These are phyloP conservation scores for Ormyrus thymus DNA, from an alignment of 2,888 invertebrate species.

Conservation along the genomic window DNA sequence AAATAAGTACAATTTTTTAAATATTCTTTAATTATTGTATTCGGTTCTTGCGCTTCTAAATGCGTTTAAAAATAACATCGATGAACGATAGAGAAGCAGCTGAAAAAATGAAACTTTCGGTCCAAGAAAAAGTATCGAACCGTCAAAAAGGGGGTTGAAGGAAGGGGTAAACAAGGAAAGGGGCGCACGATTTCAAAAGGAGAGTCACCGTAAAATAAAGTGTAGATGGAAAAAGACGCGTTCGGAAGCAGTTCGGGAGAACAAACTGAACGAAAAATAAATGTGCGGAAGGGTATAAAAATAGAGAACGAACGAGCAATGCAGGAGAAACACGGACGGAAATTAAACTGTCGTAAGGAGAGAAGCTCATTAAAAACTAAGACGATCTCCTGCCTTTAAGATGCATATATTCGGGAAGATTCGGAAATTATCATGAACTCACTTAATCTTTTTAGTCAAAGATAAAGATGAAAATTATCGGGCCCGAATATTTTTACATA, in stretches of 20 bases:
- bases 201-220: constrained; percentile 3
- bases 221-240: background rate
- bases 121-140: constrained; percentile 14
- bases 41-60: too few relatives aligned
- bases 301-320: background rate
- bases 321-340: too few relatives aligned
- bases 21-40: too few relatives aligned
- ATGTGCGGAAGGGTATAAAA: background rate
- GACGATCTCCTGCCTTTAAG: too few relatives aligned
- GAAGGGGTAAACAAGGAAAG: constrained; percentile 17
- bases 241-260: background rate
- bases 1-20: background rate
- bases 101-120: constrained; percentile 12
- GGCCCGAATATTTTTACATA: too few relatives aligned
- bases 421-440: too few relatives aligned
- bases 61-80: too few relatives aligned
- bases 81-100: background rate
- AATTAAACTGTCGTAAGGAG: too few relatives aligned
- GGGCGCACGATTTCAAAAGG: background rate
- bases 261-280: constrained; percentile 23
- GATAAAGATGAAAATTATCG: too few relatives aligned
- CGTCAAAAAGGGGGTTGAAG: constrained; percentile 20
- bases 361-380: too few relatives aligned
- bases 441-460: too few relatives aligned
- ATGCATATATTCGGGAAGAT: too few relatives aligned